Evolutionary conservation across 2,888 invertebrate species (phyloP).

Genomic region (Lathronympha strigana): DNA sequence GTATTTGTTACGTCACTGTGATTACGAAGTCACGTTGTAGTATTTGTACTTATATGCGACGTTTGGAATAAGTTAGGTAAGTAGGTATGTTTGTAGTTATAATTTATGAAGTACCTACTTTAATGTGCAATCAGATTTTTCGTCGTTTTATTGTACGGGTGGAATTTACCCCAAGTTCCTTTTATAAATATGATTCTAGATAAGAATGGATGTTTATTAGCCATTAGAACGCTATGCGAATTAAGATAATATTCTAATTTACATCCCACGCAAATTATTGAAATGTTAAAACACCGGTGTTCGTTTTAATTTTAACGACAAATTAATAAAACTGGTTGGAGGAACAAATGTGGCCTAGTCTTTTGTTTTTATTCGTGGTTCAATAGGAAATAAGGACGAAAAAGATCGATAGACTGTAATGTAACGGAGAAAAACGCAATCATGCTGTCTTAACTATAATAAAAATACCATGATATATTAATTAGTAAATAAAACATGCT

Average conservation of each 20-base stretch:
- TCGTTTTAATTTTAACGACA: slow-evolving; percentile 27
- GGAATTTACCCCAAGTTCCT: slow-evolving; percentile 11
- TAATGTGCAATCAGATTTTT: too few species aligned
- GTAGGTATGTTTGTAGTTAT: too few species aligned
- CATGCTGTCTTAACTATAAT: too few species aligned
- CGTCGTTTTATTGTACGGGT: neutral
- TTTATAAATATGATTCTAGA: slow-evolving; percentile 30
- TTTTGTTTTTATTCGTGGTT: neutral
- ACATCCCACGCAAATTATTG: slow-evolving; percentile 27
- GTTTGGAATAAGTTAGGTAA: too few species aligned
- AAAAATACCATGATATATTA: too few species aligned
- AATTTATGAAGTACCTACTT: too few species aligned
- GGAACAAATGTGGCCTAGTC: neutral
- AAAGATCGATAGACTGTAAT: neutral
- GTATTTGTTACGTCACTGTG: slow-evolving; percentile 22
- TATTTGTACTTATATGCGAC: too few species aligned
- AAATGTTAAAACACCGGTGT: slow-evolving; percentile 14
- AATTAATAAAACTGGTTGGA: slow-evolving; percentile 26
- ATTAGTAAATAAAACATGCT: too few species aligned
- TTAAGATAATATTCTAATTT: slow-evolving; percentile 42
- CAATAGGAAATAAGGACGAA: neutral
- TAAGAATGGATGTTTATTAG: slow-evolving; percentile 40
- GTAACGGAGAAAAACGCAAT: too few species aligned
- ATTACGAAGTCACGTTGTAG: too few species aligned
- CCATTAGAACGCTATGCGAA: slow-evolving; percentile 41